Percentiles rank a stretch among this genome's conserved stretches.
These are phyloP conservation scores for Pristionchus exspectatus DNA, from an alignment of 2,888 invertebrate species.

Conservation along the genomic window DNA sequence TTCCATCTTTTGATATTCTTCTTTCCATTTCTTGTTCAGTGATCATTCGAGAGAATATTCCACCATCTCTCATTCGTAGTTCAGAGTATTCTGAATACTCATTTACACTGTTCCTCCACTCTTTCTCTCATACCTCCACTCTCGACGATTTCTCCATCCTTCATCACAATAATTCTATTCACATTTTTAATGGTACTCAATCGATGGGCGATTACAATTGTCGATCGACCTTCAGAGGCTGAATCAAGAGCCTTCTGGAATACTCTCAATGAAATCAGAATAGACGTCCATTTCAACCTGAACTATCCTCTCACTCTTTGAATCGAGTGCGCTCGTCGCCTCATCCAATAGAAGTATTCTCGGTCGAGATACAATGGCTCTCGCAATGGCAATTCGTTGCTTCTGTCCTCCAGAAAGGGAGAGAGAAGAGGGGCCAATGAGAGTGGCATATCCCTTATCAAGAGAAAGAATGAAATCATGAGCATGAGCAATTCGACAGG, in stretches of 20 bases:
- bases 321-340: slow-evolving; percentile 49
- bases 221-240: slow-evolving; percentile 28
- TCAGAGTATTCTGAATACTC: background rate
- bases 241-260: slow-evolving; percentile 24
- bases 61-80: background rate
- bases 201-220: slow-evolving; percentile 45
- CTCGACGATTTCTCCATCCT: slow-evolving; percentile 57
- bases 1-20: background rate
- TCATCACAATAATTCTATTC: slow-evolving; percentile 63
- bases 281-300: background rate
- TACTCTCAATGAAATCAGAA: background rate
- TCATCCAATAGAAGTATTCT: slow-evolving; percentile 49
- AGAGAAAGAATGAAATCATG: slow-evolving; percentile 34
- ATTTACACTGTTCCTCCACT: background rate
- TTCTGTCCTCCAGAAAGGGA: slow-evolving; percentile 50
- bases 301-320: slow-evolving; percentile 36
- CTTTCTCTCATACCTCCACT: background rate
- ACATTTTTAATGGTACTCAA: slow-evolving; percentile 58
- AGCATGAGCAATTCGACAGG: slow-evolving; percentile 5
- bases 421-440: slow-evolving; percentile 44
- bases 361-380: slow-evolving; percentile 2
- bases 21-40: slow-evolving; percentile 2
- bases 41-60: slow-evolving; percentile 14
- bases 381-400: slow-evolving; percentile 42
- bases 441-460: slow-evolving; percentile 41